These are phyloP conservation scores for Podilymbus podiceps DNA, from an alignment of 2,113 vertebrate species.

Conservation along the genomic window DNA sequence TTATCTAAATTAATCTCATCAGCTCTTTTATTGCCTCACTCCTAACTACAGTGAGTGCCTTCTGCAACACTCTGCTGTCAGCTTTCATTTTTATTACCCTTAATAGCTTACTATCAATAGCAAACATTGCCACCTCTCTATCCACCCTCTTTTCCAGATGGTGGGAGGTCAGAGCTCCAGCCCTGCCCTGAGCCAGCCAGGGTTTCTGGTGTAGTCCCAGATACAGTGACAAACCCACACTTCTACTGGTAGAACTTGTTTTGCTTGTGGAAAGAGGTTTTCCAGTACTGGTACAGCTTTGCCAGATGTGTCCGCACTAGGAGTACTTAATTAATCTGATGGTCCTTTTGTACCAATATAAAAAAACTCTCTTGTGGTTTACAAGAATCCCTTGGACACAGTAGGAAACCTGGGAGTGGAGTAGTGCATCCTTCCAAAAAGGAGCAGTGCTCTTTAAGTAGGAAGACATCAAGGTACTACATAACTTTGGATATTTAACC, in stretches of 20 bases:
- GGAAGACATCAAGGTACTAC: neutral
- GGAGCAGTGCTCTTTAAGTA: neutral
- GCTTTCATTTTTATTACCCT: constrained; percentile 1
- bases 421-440: neutral
- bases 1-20: constrained; percentile 1
- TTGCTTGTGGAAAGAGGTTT: neutral
- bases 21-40: constrained; percentile 19
- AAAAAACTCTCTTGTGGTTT: neutral
- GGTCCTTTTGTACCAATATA: neutral
- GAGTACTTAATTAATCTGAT: neutral
- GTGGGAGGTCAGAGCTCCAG: neutral
- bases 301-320: neutral
- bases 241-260: neutral
- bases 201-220: neutral
- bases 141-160: neutral
- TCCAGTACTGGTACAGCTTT: neutral
- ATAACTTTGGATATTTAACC: neutral
- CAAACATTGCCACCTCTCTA: neutral
- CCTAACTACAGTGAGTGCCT: neutral
- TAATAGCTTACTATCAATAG: neutral
- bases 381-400: neutral
- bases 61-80: neutral
- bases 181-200: neutral
- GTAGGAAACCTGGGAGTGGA: neutral
- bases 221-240: neutral